A percentile compares a stretch with the other conserved stretches of the same genome.
Conservation (phyloP, 2,797 vertebrate species). For the Adelosebastes latens region DNA sequence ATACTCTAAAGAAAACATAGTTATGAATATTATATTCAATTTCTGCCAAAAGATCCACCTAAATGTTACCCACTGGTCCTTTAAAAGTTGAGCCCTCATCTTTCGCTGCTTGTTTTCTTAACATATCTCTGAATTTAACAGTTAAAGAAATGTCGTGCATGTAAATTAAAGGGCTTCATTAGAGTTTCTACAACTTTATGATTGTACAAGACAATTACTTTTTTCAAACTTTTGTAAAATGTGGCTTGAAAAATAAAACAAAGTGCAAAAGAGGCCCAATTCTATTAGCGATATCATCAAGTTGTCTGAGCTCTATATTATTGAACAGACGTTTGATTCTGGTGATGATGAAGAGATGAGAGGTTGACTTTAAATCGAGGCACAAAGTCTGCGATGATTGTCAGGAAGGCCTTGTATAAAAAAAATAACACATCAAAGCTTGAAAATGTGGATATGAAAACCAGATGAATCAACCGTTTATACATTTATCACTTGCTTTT, state of each 20-base stretch:
- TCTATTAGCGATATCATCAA: slow-evolving; percentile 7
- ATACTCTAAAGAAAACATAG: no score
- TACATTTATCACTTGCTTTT: neutral
- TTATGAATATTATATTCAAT: no score
- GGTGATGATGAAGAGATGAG: neutral
- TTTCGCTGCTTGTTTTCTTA: neutral
- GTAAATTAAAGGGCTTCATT: slow-evolving; percentile 13
- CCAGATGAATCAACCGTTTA: neutral
- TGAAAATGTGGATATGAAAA: neutral
- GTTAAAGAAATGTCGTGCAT: neutral
- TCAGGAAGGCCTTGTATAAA: neutral
- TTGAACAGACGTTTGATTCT: neutral
- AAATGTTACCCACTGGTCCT: no score
- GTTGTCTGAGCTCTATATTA: neutral
- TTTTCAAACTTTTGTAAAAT: slow-evolving; percentile 2
- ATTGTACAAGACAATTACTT: neutral
- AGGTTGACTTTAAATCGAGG: neutral
- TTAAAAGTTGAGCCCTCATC: neutral
- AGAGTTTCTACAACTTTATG: neutral
- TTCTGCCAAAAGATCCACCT: no score
- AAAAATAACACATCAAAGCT: neutral
- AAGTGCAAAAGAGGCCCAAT: slow-evolving; percentile 5
- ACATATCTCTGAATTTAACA: neutral
- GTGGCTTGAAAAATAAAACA: slow-evolving; percentile 1
- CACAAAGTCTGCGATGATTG: slow-evolving; percentile 3